phyloP scores from a whole-genome alignment of 2,113 vertebrate genomes.

The Pachycephala philippinensis region DNA sequence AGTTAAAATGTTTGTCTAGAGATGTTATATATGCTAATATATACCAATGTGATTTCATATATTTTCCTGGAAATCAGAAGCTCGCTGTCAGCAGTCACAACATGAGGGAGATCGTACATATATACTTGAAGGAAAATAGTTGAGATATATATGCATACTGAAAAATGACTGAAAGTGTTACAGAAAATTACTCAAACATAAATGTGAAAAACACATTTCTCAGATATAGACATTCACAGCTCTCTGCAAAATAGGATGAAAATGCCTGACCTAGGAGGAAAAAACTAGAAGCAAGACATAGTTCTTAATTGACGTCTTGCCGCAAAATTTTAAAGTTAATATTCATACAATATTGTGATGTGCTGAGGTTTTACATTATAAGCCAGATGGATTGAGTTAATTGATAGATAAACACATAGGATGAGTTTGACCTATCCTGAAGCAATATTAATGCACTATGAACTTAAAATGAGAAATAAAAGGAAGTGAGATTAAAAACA shows the following conservation, averaged over 20 bases:
- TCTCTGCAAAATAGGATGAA: not conserved
- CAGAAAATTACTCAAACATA: not conserved
- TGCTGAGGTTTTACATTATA: not conserved
- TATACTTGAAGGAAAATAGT: not conserved
- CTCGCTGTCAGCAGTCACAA: not conserved
- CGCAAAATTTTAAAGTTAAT: not conserved
- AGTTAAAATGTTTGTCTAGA: not conserved
- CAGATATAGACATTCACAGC: not conserved
- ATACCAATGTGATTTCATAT: not conserved
- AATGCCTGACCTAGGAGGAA: not conserved
- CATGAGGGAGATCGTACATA: not conserved
- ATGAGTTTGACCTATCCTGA: not conserved
- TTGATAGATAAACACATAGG: not conserved
- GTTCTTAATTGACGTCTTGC: not conserved
- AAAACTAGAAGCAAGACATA: not conserved
- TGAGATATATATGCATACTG: not conserved
- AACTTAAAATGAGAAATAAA: not conserved
- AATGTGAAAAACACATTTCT: not conserved
- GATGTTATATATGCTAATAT: not conserved
- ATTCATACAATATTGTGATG: not conserved
- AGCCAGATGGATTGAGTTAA: not conserved
- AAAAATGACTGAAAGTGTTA: not conserved
- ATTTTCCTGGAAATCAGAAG: conserved; percentile 18
- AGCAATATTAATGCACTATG: not conserved
- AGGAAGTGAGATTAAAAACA: not conserved